Base-by-base conservation (phyloP, 35 echinoderm and acorn worm species). In the Acanthaster planci region DNA sequence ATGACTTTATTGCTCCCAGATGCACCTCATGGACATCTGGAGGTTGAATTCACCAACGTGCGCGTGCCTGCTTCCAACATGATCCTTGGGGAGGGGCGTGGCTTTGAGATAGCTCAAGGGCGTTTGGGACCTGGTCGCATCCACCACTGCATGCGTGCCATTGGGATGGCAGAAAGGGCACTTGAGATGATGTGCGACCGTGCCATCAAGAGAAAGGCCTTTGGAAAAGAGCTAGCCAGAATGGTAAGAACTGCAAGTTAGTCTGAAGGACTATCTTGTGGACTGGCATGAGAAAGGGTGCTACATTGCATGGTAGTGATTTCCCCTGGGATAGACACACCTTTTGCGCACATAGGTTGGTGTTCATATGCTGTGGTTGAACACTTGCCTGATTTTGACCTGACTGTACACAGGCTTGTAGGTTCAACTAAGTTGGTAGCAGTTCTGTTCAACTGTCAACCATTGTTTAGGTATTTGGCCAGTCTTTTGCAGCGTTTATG, bases 81-180 rank as follows among this genome's bases (percentile, higher is more conserved):
- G 18, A 93, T 97, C 52, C 77, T 97, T 14, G 95, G 95, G 51
- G 95, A 97, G 85, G 95, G 95, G 8, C 60, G 91, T 64, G 95
- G 95, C 12, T 97, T 97, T 91, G 95, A 97, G 64, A 97, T 97
- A 18, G 95, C 95, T 37, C 95, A 97, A 58, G 95, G 95, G 26
- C 79, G 95, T 67, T 86, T 97, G 21, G 95, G 95, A 12, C 95
- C 95, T 1, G 95, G 95, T 0, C 86, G 95, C 16, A 93, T 97
- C 12, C 95, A 97, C 19, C 95, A 97, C 38, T 97, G 95, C 76
- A 97, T 97, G 95, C 59, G 95, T 0, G 58, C 60, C 6, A 90
- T 97, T 21, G 95, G 95, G 2, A 40, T 97, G 56, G 95, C 95
- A 27, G 95, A 97, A 77, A 87, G 88, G 58, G 36, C 88, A 1